Evolutionary conservation across 2,797 vertebrate genomes (phyloP).

Genomic region (Brachymystax lenok): DNA sequence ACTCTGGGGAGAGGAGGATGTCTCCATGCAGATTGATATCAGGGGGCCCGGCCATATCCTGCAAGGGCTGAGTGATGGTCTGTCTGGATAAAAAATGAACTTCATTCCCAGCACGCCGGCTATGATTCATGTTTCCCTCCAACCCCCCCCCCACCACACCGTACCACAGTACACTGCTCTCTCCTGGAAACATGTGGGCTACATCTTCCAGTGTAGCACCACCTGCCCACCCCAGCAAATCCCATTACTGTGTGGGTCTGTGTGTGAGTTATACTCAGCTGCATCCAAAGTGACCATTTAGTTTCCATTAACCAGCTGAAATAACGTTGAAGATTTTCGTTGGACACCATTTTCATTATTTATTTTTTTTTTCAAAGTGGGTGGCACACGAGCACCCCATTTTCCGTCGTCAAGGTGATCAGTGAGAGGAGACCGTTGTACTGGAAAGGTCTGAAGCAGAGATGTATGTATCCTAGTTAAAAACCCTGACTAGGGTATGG

Average conservation of each 20-base stretch:
- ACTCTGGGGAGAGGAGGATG: slow-evolving; percentile 69
- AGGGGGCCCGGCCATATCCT: slow-evolving; percentile 62
- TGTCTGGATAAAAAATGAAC: slow-evolving; percentile 79
- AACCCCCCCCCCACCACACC: not conserved
- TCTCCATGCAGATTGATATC: slow-evolving; percentile 77
- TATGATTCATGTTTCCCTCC: slow-evolving; percentile 69
- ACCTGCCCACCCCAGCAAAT: slow-evolving; percentile 40
- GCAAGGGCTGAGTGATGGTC: slow-evolving; percentile 75
- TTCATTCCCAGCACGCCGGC: slow-evolving; percentile 69
- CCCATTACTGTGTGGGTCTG: slow-evolving; percentile 32
- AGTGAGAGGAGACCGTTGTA: not conserved
- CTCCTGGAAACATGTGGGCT: slow-evolving; percentile 50
- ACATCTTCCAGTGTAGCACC: slow-evolving; percentile 39
- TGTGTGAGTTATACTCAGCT: slow-evolving; percentile 19
- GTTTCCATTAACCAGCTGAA: slow-evolving; percentile 32
- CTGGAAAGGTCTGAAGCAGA: not conserved
- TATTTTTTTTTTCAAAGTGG: too few species aligned
- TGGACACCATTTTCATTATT: not conserved
- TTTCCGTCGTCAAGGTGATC: not conserved
- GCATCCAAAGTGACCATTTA: slow-evolving; percentile 30
- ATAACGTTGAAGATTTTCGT: not conserved
- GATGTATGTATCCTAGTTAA: not conserved
- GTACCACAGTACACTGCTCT: slow-evolving; percentile 22
- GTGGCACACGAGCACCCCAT: not conserved
- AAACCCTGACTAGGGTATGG: not conserved